A percentile compares a stretch with the other conserved stretches of the same genome.
phyloP scores from a whole-genome alignment of 2,797 vertebrate genomes.

The Alectoris magna region DNA sequence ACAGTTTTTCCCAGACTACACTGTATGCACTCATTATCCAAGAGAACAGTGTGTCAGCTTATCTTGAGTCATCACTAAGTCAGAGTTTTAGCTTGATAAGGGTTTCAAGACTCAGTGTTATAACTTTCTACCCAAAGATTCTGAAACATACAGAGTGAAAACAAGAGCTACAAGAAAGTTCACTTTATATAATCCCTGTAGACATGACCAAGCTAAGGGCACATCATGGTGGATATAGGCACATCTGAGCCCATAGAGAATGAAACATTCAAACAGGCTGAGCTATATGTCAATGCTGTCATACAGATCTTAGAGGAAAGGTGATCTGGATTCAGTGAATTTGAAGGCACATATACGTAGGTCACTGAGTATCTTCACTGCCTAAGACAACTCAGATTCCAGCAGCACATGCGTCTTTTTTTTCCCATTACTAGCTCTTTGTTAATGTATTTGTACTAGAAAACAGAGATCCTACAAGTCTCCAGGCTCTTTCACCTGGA shows the following conservation, averaged over 20 bases:
- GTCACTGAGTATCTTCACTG: neutral
- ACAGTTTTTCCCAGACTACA: conserved; percentile 33
- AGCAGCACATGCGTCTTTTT: neutral
- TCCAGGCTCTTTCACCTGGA: neutral
- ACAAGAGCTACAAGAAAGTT: neutral
- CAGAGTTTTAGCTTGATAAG: conserved; percentile 15
- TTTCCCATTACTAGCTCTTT: neutral
- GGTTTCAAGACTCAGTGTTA: neutral
- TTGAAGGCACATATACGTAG: neutral
- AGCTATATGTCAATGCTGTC: neutral
- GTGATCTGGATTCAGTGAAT: neutral
- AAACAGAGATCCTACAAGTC: neutral
- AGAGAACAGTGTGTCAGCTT: conserved; percentile 40
- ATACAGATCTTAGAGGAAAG: neutral
- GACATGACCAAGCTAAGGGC: neutral
- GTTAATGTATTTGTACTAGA: neutral
- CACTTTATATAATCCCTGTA: neutral
- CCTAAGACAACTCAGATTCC: neutral
- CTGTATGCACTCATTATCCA: conserved; percentile 15
- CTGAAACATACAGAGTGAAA: neutral
- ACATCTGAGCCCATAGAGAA: neutral
- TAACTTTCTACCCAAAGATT: neutral
- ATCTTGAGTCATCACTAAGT: conserved; percentile 58
- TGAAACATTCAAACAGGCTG: neutral
- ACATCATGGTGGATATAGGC: neutral